Evolutionary conservation across 2,888 invertebrate genomes (phyloP).

Genomic region (Helleia helle): DNA sequence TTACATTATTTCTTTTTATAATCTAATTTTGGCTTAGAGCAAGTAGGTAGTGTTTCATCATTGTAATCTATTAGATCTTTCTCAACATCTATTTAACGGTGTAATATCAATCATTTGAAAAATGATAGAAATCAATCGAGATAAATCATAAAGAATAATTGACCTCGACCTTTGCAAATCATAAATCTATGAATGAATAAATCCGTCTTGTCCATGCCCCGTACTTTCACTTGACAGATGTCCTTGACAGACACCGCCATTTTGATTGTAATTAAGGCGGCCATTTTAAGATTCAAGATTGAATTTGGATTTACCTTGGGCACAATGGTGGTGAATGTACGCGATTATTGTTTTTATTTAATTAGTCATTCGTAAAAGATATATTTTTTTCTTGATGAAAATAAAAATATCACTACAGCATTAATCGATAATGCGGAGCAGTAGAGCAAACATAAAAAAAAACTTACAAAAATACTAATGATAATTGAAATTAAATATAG

Average conservation of each 20-base stretch:
- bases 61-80: slow-evolving; percentile 13
- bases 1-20: too few relatives aligned
- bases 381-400: neutral
- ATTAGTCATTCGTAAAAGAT: neutral
- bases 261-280: slow-evolving; percentile 21
- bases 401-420: too few relatives aligned
- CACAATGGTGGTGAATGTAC: slow-evolving; percentile 1
- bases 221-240: slow-evolving; percentile 33
- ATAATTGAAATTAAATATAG: too few relatives aligned
- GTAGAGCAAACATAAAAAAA: too few relatives aligned
- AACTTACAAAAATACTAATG: too few relatives aligned
- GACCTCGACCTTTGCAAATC: slow-evolving; percentile 37
- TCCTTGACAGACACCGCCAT: slow-evolving; percentile 28
- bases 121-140: slow-evolving; percentile 15
- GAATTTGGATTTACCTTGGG: slow-evolving; percentile 11
- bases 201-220: slow-evolving; percentile 15
- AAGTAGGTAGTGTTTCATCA: too few relatives aligned
- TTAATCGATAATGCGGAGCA: too few relatives aligned
- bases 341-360: slow-evolving; percentile 1
- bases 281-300: slow-evolving; percentile 13
- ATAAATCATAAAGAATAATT: slow-evolving; percentile 16
- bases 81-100: slow-evolving; percentile 16
- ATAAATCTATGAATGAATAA: slow-evolving; percentile 28
- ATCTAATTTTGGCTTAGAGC: too few relatives aligned
- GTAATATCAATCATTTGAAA: slow-evolving; percentile 17